Percentiles rank a stretch among this genome's conserved stretches.
phyloP scores from a whole-genome alignment of 1,140 invertebrate genomes.

The Hestina assimilis region DNA sequence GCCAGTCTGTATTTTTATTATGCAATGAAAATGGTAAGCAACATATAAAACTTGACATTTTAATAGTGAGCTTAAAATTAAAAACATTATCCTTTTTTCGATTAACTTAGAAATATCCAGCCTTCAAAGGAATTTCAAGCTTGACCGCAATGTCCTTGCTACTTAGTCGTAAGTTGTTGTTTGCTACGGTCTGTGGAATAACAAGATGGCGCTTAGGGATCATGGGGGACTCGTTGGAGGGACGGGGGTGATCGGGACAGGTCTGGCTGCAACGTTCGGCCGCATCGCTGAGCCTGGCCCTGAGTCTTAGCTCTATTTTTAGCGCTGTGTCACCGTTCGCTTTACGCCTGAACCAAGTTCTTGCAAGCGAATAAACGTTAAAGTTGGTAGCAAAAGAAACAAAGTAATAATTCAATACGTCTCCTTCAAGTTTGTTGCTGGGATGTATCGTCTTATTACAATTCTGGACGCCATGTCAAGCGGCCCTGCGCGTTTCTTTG shows the following conservation, averaged over 20 bases:
- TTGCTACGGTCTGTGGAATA: slow-evolving; percentile 54
- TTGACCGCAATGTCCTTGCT: slow-evolving; percentile 53
- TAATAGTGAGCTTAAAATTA: neutral
- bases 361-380: slow-evolving; percentile 50
- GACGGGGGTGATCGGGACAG: slow-evolving; percentile 54
- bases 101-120: slow-evolving; percentile 27
- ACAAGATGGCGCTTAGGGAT: slow-evolving; percentile 65
- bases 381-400: slow-evolving; percentile 37
- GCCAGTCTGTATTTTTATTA: neutral
- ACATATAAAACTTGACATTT: neutral
- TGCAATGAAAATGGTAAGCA: neutral
- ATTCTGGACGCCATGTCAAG: slow-evolving; percentile 16
- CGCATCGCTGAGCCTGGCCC: slow-evolving; percentile 44
- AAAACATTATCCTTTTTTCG: neutral
- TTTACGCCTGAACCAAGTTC: slow-evolving; percentile 44
- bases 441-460: slow-evolving; percentile 17
- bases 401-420: slow-evolving; percentile 31
- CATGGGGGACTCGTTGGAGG: slow-evolving; percentile 43
- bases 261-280: slow-evolving; percentile 47
- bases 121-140: slow-evolving; percentile 34
- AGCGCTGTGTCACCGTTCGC: slow-evolving; percentile 72
- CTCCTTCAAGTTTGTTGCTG: slow-evolving; percentile 25
- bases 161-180: slow-evolving; percentile 50
- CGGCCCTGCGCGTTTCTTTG: slow-evolving; percentile 17
- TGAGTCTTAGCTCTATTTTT: slow-evolving; percentile 69